A percentile compares a stretch with the other conserved stretches of the same genome.
Conservation (phyloP, 2,888 invertebrate genomes). For the Elegia similella region DNA sequence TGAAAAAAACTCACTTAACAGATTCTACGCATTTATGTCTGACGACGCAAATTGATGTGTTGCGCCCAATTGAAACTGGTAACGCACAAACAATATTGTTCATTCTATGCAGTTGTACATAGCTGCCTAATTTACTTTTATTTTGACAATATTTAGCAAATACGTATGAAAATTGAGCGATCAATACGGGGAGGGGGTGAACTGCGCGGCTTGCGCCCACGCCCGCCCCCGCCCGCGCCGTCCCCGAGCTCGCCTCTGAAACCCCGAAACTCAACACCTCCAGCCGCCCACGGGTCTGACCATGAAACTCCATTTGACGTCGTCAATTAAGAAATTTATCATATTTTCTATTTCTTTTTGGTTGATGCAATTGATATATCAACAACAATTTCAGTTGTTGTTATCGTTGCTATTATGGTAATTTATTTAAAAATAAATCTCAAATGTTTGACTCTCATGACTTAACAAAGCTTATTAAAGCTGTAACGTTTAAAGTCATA, state of each 20-base stretch:
- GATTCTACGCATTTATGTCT: too few species aligned
- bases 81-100: too few species aligned
- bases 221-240: slow-evolving; percentile 43
- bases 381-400: background rate
- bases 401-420: background rate
- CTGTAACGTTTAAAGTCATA: too few species aligned
- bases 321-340: slow-evolving; percentile 27
- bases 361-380: background rate
- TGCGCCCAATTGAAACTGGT: too few species aligned
- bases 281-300: slow-evolving; percentile 58
- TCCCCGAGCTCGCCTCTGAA: slow-evolving; percentile 35
- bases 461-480: too few species aligned
- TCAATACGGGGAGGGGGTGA: slow-evolving; percentile 60
- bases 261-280: slow-evolving; percentile 55
- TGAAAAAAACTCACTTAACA: too few species aligned
- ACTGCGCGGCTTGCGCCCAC: slow-evolving; percentile 63
- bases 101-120: background rate
- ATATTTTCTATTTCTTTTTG: background rate
- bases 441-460: too few species aligned
- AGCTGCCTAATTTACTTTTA: slow-evolving; percentile 29
- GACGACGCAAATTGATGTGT: too few species aligned
- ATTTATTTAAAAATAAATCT: too few species aligned
- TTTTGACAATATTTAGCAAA: slow-evolving; percentile 61
- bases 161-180: slow-evolving; percentile 66
- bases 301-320: slow-evolving; percentile 42